These are phyloP conservation scores for Poicephalus gulielmi DNA, from an alignment of 2,113 vertebrate genomes.

Conservation along the genomic window DNA sequence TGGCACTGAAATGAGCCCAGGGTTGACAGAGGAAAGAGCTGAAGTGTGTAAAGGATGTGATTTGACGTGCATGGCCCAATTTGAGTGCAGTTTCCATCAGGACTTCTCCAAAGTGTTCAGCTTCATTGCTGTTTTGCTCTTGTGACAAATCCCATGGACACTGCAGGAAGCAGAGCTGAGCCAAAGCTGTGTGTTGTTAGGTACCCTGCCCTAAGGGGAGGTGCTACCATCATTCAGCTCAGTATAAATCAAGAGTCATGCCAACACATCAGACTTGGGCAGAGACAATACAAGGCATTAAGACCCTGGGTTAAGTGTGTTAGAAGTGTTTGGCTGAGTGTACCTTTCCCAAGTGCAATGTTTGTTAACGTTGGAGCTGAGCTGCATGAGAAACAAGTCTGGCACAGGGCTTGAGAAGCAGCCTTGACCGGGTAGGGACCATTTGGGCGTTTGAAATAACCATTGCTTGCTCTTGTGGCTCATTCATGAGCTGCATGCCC, in stretches of 20 bases:
- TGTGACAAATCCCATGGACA: neutral
- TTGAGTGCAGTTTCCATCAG: neutral
- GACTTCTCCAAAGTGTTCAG: neutral
- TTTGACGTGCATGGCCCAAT: neutral
- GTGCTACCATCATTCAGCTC: neutral
- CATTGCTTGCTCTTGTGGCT: neutral
- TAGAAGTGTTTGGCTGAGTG: neutral
- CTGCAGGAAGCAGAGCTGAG: neutral
- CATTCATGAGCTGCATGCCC: neutral
- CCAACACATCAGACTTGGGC: neutral
- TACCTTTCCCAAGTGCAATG: neutral
- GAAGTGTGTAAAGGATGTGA: neutral
- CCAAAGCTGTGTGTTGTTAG: neutral
- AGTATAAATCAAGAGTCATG: neutral
- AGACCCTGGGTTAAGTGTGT: neutral
- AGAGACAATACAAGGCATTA: neutral
- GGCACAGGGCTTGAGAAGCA: neutral
- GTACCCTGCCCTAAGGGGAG: neutral
- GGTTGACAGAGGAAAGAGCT: neutral
- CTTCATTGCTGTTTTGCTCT: neutral
- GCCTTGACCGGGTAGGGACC: neutral
- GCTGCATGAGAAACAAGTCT: neutral
- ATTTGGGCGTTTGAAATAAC: neutral
- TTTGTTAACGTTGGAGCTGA: neutral
- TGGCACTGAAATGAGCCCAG: neutral